These are phyloP conservation scores for Ormyrus nitidulus DNA, from an alignment of 2,888 invertebrate species.

Conservation along the genomic window DNA sequence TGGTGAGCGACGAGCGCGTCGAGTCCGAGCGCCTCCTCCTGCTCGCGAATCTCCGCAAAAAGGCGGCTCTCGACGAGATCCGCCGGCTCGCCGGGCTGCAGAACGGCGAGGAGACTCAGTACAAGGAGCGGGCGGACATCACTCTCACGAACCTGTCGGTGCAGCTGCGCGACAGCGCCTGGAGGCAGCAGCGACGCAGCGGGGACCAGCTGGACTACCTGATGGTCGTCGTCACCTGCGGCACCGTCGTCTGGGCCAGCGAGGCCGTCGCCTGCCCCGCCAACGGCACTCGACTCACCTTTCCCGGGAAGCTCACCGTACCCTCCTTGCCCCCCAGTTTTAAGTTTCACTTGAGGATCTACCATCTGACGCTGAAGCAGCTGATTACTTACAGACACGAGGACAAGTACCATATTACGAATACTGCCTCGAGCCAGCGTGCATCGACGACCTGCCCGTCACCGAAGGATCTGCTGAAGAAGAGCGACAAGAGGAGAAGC, in stretches of 20 bases:
- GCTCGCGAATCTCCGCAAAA: constrained; percentile 67
- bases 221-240: constrained; percentile 69
- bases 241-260: constrained; percentile 67
- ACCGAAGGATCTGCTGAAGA: constrained; percentile 62
- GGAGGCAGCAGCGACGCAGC: constrained; percentile 55
- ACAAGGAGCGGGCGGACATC: constrained; percentile 59
- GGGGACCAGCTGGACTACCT: constrained; percentile 69
- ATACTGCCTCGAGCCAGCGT: too few species aligned
- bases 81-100: constrained; percentile 50
- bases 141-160: constrained; percentile 61
- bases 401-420: constrained; percentile 67
- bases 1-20: constrained; percentile 76
- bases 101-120: background rate
- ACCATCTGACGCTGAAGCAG: constrained; percentile 72
- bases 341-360: constrained; percentile 75
- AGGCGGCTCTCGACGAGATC: constrained; percentile 62
- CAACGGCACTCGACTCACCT: constrained; percentile 61
- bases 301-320: constrained; percentile 68
- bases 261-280: constrained; percentile 61
- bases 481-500: constrained; percentile 2
- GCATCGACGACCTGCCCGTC: constrained; percentile 65
- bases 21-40: constrained; percentile 77
- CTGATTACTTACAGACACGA: constrained; percentile 66
- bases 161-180: constrained; percentile 58
- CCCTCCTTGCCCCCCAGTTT: constrained; percentile 71